Evolutionary conservation across 2,797 vertebrate species (phyloP).

Genomic region (Gadopsis bispinosus): DNA sequence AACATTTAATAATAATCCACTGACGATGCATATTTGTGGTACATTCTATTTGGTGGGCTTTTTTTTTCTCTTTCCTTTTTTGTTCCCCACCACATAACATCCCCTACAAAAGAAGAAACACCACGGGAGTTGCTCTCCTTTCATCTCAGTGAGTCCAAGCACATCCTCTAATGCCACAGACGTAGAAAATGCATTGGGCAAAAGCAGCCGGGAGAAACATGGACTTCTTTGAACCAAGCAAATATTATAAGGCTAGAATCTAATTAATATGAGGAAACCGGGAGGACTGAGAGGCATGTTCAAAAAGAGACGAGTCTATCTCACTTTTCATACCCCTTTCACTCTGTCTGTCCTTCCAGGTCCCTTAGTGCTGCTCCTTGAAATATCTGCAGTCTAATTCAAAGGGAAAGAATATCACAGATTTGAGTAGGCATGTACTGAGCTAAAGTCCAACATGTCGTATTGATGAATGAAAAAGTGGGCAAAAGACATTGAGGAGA

Average conservation of each 20-base stretch:
- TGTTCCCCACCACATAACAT: background rate
- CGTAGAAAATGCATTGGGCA: background rate
- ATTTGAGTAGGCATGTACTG: constrained; percentile 48
- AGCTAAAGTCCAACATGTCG: constrained; percentile 60
- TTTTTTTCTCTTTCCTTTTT: background rate
- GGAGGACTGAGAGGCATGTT: background rate
- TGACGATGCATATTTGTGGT: background rate
- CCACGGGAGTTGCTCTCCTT: constrained; percentile 17
- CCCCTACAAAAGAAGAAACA: constrained; percentile 4
- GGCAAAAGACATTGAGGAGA: constrained; percentile 40
- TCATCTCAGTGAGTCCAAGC: constrained; percentile 24
- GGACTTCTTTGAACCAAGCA: constrained; percentile 35
- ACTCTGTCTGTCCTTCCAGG: background rate
- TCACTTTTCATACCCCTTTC: background rate
- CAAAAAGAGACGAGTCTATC: background rate
- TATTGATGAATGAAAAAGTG: constrained; percentile 52
- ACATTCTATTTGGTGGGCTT: constrained; percentile 9
- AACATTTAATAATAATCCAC: background rate
- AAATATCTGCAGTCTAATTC: constrained; percentile 47
- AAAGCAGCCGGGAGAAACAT: constrained; percentile 16
- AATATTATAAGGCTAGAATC: constrained; percentile 34
- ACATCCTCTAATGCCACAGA: constrained; percentile 3
- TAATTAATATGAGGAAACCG: constrained; percentile 15
- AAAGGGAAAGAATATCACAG: constrained; percentile 48
- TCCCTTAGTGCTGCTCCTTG: constrained; percentile 20